These are phyloP conservation scores for Dendrolimus houi DNA, from an alignment of 2,888 invertebrate genomes.

Conservation along the genomic window DNA sequence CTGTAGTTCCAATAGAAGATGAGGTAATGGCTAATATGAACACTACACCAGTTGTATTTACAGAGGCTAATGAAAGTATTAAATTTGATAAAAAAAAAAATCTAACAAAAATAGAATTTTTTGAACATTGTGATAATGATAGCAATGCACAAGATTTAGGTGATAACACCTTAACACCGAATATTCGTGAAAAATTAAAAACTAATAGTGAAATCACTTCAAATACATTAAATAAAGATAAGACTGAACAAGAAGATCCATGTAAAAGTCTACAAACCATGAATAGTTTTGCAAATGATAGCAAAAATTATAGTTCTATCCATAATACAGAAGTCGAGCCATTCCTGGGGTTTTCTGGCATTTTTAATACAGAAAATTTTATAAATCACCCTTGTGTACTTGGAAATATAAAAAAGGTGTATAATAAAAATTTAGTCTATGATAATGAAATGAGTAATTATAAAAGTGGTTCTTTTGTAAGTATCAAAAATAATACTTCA, in stretches of 20 bases:
- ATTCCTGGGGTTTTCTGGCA: constrained; percentile 34
- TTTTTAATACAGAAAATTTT: constrained; percentile 3
- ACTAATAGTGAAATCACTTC: neutral
- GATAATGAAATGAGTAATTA: constrained; percentile 5
- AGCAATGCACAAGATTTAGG: no score
- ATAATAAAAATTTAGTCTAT: constrained; percentile 1
- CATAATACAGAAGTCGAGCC: constrained; percentile 35
- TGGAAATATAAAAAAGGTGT: neutral
- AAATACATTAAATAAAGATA: neutral
- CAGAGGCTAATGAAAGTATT: constrained; percentile 6
- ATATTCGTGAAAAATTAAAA: no score
- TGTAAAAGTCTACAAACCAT: neutral
- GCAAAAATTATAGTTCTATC: constrained; percentile 9
- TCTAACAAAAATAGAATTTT: no score
- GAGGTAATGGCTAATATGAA: constrained; percentile 8
- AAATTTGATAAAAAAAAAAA: neutral
- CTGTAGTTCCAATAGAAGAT: constrained; percentile 17
- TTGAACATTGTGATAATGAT: no score
- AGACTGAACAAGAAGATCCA: neutral
- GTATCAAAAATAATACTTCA: constrained; percentile 6
- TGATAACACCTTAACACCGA: no score
- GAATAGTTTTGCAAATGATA: neutral
- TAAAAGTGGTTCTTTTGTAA: constrained; percentile 2
- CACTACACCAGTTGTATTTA: constrained; percentile 13
- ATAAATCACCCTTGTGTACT: neutral